phyloP scores from a whole-genome alignment of 2,797 vertebrate species.

The Aphelocoma californica region DNA sequence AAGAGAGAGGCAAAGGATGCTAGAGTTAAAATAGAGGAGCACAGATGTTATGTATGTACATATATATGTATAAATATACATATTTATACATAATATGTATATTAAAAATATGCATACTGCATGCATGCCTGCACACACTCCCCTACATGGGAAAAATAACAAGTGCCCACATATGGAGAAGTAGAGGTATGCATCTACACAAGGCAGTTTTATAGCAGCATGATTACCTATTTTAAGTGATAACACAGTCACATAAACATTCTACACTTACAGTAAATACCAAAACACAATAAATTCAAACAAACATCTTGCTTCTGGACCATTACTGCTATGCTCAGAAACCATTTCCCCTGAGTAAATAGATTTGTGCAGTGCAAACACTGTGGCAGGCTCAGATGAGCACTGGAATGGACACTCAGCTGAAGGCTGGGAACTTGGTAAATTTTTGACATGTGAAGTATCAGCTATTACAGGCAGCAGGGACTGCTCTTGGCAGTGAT shows the following conservation, averaged over 20 bases:
- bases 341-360: not conserved
- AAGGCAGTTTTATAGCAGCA: not conserved
- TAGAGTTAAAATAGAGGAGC: not conserved
- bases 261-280: not conserved
- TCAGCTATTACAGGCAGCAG: not conserved
- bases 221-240: not conserved
- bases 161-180: not conserved
- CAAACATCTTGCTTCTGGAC: not conserved
- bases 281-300: not conserved
- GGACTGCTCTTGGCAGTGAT: not conserved
- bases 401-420: not conserved
- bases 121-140: rapidly evolving
- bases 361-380: not conserved
- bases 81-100: rapidly evolving
- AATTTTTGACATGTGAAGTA: not conserved
- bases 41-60: not conserved
- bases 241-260: not conserved
- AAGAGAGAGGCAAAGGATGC: not conserved
- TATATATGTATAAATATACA: not conserved
- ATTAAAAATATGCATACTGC: not conserved
- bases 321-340: not conserved
- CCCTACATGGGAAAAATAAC: not conserved
- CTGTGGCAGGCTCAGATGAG: not conserved
- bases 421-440: not conserved
- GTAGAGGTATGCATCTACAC: not conserved